phyloP scores from a whole-genome alignment of 1,140 invertebrate genomes.

The Elysia chlorotica region DNA sequence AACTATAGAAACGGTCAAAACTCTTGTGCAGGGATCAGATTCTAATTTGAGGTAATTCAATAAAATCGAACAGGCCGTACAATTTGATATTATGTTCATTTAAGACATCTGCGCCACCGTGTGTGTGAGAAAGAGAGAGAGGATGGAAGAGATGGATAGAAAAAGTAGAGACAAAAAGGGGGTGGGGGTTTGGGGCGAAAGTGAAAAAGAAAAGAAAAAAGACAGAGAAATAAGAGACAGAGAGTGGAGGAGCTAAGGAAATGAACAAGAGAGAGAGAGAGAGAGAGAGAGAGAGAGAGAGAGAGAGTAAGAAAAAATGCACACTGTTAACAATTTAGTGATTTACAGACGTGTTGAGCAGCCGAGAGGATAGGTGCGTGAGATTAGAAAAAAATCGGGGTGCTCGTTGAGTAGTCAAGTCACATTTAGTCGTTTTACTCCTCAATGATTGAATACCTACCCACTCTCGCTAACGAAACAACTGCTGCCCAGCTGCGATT shows the following conservation, averaged over 20 bases:
- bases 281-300: background rate
- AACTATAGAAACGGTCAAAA: no score
- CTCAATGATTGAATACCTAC: background rate
- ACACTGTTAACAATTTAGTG: background rate
- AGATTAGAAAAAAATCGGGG: no score
- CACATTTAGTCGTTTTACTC: background rate
- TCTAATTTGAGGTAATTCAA: no score
- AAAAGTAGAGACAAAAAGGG: background rate
- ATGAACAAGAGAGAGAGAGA: background rate
- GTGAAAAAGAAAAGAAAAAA: background rate
- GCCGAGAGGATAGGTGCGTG: no score
- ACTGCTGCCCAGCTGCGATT: no score
- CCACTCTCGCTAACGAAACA: background rate
- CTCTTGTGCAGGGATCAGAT: no score
- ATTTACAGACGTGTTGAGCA: no score
- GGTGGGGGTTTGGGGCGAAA: no score
- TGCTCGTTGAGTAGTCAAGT: background rate
- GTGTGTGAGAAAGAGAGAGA: background rate
- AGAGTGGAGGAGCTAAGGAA: background rate
- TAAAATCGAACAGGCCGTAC: no score
- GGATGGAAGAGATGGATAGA: background rate
- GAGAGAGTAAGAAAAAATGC: background rate
- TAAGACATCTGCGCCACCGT: no score
- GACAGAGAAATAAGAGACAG: background rate
- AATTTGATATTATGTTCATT: no score